These are phyloP conservation scores for Lepidothrix coronata DNA, from an alignment of 2,113 vertebrate genomes.

Conservation along the genomic window DNA sequence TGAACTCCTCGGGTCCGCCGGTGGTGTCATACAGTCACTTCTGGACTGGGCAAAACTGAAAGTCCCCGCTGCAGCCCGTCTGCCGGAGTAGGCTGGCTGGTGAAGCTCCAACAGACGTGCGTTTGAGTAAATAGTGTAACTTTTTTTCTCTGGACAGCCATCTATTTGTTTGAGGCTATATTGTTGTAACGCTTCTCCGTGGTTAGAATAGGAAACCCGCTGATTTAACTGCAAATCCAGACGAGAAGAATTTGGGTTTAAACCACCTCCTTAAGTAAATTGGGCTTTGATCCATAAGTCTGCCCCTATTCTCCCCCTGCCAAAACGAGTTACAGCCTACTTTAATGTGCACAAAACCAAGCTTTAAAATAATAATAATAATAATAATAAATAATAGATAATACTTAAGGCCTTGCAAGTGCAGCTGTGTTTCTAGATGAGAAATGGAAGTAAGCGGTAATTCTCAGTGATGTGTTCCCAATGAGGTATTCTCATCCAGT, in stretches of 20 bases:
- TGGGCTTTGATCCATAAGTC: background rate
- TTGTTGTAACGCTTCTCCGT: background rate
- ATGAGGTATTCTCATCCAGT: background rate
- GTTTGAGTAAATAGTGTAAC: background rate
- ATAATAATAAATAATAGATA: background rate
- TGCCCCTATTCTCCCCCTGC: fast-evolving
- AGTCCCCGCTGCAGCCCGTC: background rate
- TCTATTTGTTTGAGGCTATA: fast-evolving
- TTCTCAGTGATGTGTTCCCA: background rate
- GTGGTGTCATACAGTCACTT: background rate
- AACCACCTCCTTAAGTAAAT: background rate
- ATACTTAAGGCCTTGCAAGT: background rate
- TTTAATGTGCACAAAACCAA: background rate
- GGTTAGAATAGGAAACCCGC: background rate
- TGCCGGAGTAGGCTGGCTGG: background rate
- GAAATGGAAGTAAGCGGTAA: background rate
- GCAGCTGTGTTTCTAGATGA: background rate
- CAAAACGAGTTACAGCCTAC: background rate
- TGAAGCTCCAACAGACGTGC: background rate
- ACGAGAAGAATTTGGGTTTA: background rate
- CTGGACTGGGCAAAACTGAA: background rate
- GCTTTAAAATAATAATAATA: background rate
- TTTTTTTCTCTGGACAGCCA: fast-evolving
- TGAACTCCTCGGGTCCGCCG: background rate
- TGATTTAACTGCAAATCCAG: background rate